phyloP scores from a whole-genome alignment of 2,888 invertebrate genomes.

The Lobophora halterata region DNA sequence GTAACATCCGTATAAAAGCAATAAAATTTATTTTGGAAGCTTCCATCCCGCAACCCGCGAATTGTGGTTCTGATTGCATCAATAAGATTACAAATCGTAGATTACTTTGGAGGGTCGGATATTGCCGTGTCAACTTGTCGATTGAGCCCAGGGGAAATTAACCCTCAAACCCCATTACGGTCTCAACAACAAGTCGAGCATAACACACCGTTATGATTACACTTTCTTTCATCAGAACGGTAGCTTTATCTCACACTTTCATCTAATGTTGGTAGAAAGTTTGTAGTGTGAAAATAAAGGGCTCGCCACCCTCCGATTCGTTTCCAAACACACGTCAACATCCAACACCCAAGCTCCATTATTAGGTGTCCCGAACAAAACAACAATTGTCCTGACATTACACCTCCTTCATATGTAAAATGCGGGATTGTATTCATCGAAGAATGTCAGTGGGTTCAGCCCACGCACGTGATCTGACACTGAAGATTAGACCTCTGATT shows the following conservation, averaged over 20 bases:
- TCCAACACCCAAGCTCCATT: slow-evolving; percentile 21
- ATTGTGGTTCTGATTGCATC: slow-evolving; percentile 42
- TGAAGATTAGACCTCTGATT: slow-evolving; percentile 67
- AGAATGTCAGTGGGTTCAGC: slow-evolving; percentile 42
- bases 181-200: no score
- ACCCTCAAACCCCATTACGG: slow-evolving; percentile 29
- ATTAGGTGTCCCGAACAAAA: slow-evolving; percentile 23
- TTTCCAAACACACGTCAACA: slow-evolving; percentile 18
- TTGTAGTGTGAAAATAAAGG: slow-evolving; percentile 7
- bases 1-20: no score
- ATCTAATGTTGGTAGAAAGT: not conserved
- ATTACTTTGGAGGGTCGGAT: slow-evolving; percentile 42
- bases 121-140: slow-evolving; percentile 46
- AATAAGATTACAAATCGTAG: slow-evolving; percentile 64
- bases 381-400: slow-evolving; percentile 27
- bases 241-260: not conserved
- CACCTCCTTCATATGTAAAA: slow-evolving; percentile 50
- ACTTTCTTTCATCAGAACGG: slow-evolving; percentile 6
- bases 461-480: slow-evolving; percentile 70
- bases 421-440: slow-evolving; percentile 54
- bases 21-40: no score
- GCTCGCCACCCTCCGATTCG: slow-evolving; percentile 10
- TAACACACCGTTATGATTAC: slow-evolving; percentile 24
- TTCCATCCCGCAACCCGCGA: slow-evolving; percentile 27
- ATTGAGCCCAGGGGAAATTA: slow-evolving; percentile 59